Evolutionary conservation across 2,888 invertebrate genomes (phyloP).

Genomic region (Polydrusus tereticollis): DNA sequence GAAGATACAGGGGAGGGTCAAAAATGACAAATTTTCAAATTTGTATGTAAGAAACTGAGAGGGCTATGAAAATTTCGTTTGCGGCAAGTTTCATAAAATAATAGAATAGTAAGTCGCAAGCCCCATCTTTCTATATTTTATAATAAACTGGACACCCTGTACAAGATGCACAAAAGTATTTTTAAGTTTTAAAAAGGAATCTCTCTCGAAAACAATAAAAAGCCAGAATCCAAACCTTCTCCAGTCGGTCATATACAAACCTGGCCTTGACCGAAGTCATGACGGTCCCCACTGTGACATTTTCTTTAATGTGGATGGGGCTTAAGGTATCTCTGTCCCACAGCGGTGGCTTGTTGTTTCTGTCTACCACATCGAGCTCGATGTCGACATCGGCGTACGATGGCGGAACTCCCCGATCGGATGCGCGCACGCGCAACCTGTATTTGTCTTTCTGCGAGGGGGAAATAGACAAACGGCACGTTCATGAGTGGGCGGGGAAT

Average conservation of each 20-base stretch:
- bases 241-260: conserved; percentile 78
- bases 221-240: conserved; percentile 15
- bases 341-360: conserved; percentile 98
- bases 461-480: conserved; percentile 48
- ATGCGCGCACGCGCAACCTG: conserved; percentile 95
- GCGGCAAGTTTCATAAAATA: too few species aligned
- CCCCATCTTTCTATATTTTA: too few species aligned
- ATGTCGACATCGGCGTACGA: conserved; percentile 97
- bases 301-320: conserved; percentile 98
- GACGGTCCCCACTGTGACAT: conserved; percentile 98
- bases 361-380: conserved; percentile 98
- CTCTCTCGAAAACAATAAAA: neutral
- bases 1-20: too few species aligned
- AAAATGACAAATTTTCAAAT: too few species aligned
- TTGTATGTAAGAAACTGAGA: too few species aligned
- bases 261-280: conserved; percentile 98
- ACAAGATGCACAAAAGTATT: too few species aligned
- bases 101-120: too few species aligned
- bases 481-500: conserved; percentile 45
- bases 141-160: too few species aligned
- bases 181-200: too few species aligned
- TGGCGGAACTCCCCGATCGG: conserved; percentile 93
- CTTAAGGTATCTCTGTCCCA: conserved; percentile 97
- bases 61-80: too few species aligned
- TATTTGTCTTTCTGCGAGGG: conserved; percentile 90